Evolutionary conservation across 2,113 vertebrate species (phyloP), one percentile per base, ranked within the genome.

Genomic region (Leuciscus idus): DNA sequence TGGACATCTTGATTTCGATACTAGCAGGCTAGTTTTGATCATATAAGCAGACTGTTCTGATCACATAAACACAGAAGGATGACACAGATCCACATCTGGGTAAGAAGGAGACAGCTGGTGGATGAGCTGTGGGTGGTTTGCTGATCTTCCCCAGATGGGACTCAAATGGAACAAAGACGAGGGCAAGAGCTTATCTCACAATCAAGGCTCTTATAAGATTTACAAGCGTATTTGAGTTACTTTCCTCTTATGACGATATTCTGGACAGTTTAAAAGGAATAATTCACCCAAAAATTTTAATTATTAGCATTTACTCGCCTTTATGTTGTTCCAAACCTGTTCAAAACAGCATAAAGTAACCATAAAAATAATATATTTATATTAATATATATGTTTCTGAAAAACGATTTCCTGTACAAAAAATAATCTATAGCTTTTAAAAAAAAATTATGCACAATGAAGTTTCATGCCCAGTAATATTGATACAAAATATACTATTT

Each of bases 81-180:
- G 26, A 57, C 81, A 86, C 57, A 48, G 74, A n/a, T 62, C 7
- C 81, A 68, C 73, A 78, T 84, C 74, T 66, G 55, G 39, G 36
- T 61, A 57, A 52, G 26, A 74, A 46, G 28, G 57, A 84, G 50
- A 78, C 85, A 89, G 76, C 76, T 86, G 75, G 23, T 86, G 55
- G 74, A 28, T 75, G 55, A 79, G 43, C 81, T 61, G 61, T 75
- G 55, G 64, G 68, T 79, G 74, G 61, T 46, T 48, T 78, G 26
- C 33, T 78, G 82, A 83, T 86, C 50, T 72, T 30, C 50, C 52
- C 52, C 85, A 86, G 85, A 30, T 66, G 78, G n/a, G 13, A 12
- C 12, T 48, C 23, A 57, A 64, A 28, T 81, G n/a, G 9, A n/a
- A 61, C 59, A 43, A 62, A 62, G 78, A 81, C 59, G 39, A 64